Base-by-base conservation (phyloP, 2,888 invertebrate genomes). In the Pandemis heparana region DNA sequence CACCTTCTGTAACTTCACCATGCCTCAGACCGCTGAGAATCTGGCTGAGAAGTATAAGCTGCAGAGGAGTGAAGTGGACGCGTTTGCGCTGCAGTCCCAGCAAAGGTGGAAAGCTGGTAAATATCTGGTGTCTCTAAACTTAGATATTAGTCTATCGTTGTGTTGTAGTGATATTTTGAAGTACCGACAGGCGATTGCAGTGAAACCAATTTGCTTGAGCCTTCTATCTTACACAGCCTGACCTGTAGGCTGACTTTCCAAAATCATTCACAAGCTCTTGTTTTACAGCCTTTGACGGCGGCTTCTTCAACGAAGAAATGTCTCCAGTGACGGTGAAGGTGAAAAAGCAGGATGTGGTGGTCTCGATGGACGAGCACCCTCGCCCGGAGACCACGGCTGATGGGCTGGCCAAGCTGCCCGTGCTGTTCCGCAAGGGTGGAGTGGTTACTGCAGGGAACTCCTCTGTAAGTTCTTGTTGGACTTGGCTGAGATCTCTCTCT, bases 1-100 rank as follows among this genome's bases (percentile, higher is more conserved):
- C 85, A 95, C 96, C 0, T 96, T 97, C 84, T 98, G 98, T 87
- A 97, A 98, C 85, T 95, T 97, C 77, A 98, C 98, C 0, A 99
- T 99, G 99, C 99, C 98, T 0, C 89, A 99, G 77, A 99, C 99
- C 0, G 98, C 98, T 8, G 98, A 99, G 91, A 98, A 98, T 86
- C 92, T 99, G 68, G 98, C 98, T 0, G 97, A 96, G 72, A 96
- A 98, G 83, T 98, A 97, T 83, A 96, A 96, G 76, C 90, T 99
- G 71, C 96, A 96, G 4, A 95, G 97, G 70, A 96, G 97, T 77
- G 97, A 98, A 79, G 97, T 97, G 53, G 99, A 99, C 85, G 95
- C 96, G 76, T 99, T 97, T 89, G 96, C 99, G 0, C 85, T 98
- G 9, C 95, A 96, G 76, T 98, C 99, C 14, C 99, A 99, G 86